These are phyloP conservation scores for Hypanus sabinus DNA, from an alignment of 2,113 vertebrate species.

Conservation along the genomic window DNA sequence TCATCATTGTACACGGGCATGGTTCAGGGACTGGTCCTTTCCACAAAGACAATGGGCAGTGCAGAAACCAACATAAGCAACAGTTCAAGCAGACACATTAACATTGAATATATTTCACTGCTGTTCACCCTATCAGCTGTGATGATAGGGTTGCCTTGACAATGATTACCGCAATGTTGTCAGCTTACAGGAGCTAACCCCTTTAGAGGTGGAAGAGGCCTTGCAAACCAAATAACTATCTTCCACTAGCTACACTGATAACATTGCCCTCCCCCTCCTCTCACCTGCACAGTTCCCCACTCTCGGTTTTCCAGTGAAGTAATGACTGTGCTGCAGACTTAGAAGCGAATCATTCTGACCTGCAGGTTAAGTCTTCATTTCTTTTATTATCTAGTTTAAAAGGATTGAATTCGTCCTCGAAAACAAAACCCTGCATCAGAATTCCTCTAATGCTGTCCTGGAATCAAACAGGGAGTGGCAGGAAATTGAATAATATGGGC, in stretches of 20 bases:
- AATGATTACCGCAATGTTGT: background rate
- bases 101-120: background rate
- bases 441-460: background rate
- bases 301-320: background rate
- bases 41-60: background rate
- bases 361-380: constrained; percentile 13
- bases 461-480: constrained; percentile 27
- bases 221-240: background rate
- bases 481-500: background rate
- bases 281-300: background rate
- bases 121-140: background rate
- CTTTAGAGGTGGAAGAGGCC: background rate
- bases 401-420: background rate
- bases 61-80: background rate
- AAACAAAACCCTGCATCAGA: background rate
- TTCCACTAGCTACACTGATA: background rate
- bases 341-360: background rate
- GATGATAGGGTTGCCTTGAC: background rate
- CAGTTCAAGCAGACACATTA: background rate
- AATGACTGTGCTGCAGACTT: background rate
- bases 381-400: background rate
- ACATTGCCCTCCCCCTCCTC: background rate
- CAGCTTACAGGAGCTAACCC: background rate
- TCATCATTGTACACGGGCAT: background rate
- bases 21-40: background rate